Percentiles rank a stretch among this genome's conserved stretches.
Evolutionary conservation across 2,888 invertebrate species (phyloP).

Genomic region (Agonum fuliginosum): DNA sequence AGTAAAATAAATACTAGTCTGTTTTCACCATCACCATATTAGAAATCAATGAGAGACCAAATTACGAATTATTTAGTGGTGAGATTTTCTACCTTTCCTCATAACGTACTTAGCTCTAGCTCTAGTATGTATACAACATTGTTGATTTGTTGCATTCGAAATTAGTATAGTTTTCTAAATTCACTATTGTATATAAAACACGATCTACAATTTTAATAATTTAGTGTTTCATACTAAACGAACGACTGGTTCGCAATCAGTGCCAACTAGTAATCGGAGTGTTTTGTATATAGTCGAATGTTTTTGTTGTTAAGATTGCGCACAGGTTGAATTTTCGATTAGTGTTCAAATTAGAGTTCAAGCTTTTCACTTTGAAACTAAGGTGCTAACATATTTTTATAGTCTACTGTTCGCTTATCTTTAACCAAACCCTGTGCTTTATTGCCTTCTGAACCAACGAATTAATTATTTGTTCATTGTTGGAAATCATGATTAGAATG

Average conservation of each 20-base stretch:
- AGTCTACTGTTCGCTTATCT: conserved; percentile 40
- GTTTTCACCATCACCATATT: too few species aligned
- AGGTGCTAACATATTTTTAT: conserved; percentile 59
- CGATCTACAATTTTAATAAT: conserved; percentile 30
- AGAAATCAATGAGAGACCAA: background rate
- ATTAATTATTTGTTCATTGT: background rate
- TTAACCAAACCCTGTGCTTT: background rate
- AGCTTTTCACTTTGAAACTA: conserved; percentile 56
- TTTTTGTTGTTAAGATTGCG: conserved; percentile 20
- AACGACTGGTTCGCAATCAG: conserved; percentile 20
- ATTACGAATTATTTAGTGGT: conserved; percentile 7
- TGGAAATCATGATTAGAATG: too few species aligned
- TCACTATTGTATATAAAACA: conserved; percentile 47
- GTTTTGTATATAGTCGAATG: conserved; percentile 37
- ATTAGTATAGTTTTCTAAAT: conserved; percentile 43
- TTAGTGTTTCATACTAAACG: conserved; percentile 30
- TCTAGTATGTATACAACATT: conserved; percentile 39
- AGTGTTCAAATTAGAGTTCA: conserved; percentile 36
- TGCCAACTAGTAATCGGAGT: conserved; percentile 15
- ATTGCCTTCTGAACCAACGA: too few species aligned
- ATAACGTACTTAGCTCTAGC: conserved; percentile 15
- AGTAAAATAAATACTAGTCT: background rate
- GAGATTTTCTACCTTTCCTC: conserved; percentile 14
- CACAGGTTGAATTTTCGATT: conserved; percentile 15
- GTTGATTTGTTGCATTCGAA: conserved; percentile 4